Evolutionary conservation across 2,888 invertebrate species (phyloP).

Genomic region (Epinotia demarniana): DNA sequence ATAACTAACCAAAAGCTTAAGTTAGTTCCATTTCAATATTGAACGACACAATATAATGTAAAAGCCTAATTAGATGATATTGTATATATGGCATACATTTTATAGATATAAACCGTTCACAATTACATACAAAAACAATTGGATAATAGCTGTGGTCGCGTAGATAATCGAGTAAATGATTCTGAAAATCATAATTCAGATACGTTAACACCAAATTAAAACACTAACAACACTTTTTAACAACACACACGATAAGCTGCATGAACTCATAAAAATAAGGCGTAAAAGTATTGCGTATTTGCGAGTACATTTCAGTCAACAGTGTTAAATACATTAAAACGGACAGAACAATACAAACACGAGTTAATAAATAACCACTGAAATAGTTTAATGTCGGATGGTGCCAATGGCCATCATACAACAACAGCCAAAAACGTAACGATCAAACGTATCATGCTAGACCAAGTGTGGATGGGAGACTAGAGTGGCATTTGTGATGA

Average conservation of each 20-base stretch:
- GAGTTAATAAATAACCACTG: neutral
- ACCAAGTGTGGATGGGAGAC: constrained; percentile 3
- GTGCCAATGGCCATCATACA: neutral
- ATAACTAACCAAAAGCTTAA: constrained; percentile 5
- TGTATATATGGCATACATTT: neutral
- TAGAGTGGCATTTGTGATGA: constrained; percentile 28
- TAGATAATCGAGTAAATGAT: constrained; percentile 20
- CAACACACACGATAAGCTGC: constrained; percentile 27
- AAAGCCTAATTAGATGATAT: constrained; percentile 8
- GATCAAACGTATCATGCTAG: too few relatives aligned
- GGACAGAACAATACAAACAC: neutral
- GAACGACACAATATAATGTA: neutral
- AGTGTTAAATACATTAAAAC: neutral
- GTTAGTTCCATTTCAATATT: neutral
- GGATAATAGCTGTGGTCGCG: constrained; percentile 6
- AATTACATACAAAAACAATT: constrained; percentile 7
- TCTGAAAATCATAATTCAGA: constrained; percentile 13
- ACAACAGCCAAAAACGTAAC: neutral
- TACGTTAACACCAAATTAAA: constrained; percentile 23
- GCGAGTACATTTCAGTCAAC: constrained; percentile 6
- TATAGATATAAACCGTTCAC: neutral
- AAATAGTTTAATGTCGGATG: neutral
- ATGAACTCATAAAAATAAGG: neutral
- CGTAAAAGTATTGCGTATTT: neutral
- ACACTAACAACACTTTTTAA: constrained; percentile 31